Evolutionary conservation across 2,888 invertebrate genomes (phyloP), one percentile per base, ranked within the genome.

Genomic region (Nymphalis polychloros): DNA sequence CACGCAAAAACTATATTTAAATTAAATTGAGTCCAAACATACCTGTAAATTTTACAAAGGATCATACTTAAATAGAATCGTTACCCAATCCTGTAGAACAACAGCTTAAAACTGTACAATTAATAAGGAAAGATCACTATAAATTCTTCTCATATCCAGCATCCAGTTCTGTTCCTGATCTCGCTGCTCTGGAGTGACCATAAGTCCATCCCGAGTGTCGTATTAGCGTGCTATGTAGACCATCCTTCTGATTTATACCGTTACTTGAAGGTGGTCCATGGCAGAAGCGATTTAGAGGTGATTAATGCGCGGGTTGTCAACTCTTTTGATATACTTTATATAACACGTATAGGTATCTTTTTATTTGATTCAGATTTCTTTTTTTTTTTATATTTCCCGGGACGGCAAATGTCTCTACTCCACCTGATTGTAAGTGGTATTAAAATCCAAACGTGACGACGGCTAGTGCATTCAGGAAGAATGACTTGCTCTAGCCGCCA

Each of bases 141-240:
- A 67, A 67, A 67, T 67, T 48, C 62, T 23, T 48, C 47, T 23
- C 59, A 41, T 55, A 23, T 20, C 19, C 53, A 55, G 19, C 35
- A 8, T 62, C 49, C 23, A 49, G 61, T 57, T 60, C 55, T 60
- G 67, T 57, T 61, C 63, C 59, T 31, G 60, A 66, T 60, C 59
- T 53, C 52, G 52, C 60, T 60, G 41, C 41, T 41, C 41, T 41
- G 41, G 41, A 75, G 73, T 72, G 73, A 75, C 73, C 72, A 76
- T 78, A 76, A 77, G 68, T 76, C 77, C 73, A 75, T 78, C 75
- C 64, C 69, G 70, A 66, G 70, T 67, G 74, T 73, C 76, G 77
- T 78, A 79, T 81, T 80, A 82, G 74, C 67, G 66, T 75, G 73
- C 76, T 78, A 77, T 78, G 78, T 76, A 75, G 77, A 65, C 71